Evolutionary conservation across 2,888 invertebrate species (phyloP), one percentile per base, ranked within the genome.

Genomic region (Pollenia amentaria): DNA sequence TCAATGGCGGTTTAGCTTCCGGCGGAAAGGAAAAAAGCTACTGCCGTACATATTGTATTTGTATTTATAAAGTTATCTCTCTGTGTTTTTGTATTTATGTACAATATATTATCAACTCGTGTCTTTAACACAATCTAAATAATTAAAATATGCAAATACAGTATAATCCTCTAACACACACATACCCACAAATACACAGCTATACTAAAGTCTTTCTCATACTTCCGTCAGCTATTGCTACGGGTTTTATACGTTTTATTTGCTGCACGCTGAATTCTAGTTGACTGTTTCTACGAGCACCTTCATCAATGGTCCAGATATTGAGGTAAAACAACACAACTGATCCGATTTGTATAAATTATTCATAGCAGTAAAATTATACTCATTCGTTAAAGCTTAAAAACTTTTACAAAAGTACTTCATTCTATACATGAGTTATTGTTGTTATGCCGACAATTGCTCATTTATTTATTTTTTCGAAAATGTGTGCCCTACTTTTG

Each of bases 111-210:
- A 87, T 76, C 79, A 72, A 80, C 83, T 80, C 14, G 86, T 87
- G 84, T 87, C 85, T 83, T 84, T 88, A 88, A 84, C 79, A 88
- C 88, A 88, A 88, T 88, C 91, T 91, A 92, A 92, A 92, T 92
- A 92, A 92, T 92, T 92, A 92, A 92, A 92, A 92, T 92, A 92
- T 92, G 92, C 92, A 92, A 92, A 92, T 92, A 89, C 90, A 69
- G 89, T 89, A 91, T 92, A 92, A 92, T 92, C 89, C 88, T 83
- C 87, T 84, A 81, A 78, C 60, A 62, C 84, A 86, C 87, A 81
- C 51, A 73, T 65, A 48, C 12, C 60, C 55, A 76, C 21, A 72
- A n/a, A 12, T 2, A 18, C 70, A 82, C 18, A 65, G 14, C 8
- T 29, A 29, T 21, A 12, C n/a, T 11, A 40, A 18, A 40, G 55